Evolutionary conservation across 1,140 invertebrate genomes (phyloP).

Genomic region (Drosophila willistoni): DNA sequence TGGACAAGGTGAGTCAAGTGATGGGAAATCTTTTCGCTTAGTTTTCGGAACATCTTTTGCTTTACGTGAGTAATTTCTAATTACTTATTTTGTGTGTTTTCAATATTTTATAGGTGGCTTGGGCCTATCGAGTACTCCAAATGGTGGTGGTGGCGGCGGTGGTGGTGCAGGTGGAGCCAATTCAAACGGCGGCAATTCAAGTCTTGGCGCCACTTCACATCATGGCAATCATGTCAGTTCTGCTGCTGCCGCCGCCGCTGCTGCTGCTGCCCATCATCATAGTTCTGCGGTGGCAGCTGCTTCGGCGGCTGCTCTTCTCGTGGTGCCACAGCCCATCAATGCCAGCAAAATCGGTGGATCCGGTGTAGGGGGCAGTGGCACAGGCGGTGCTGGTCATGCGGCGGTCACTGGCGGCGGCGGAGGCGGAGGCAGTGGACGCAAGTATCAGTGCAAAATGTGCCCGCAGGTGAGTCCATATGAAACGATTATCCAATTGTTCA

Average conservation of each 20-base stretch:
- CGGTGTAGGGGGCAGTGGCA: conserved; percentile 80
- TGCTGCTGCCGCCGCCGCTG: conserved; percentile 48
- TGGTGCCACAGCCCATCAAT: conserved; percentile 96
- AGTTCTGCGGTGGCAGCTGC: conserved; percentile 82
- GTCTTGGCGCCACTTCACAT: conserved; percentile 71
- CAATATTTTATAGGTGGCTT: conserved; percentile 53
- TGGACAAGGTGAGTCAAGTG: conserved; percentile 64
- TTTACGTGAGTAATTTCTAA: too few relatives aligned
- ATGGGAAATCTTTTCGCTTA: not conserved
- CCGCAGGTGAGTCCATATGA: conserved; percentile 90
- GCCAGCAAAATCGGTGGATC: conserved; percentile 86
- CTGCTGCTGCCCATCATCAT: conserved; percentile 70
- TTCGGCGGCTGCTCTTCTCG: conserved; percentile 86
- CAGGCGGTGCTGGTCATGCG: conserved; percentile 84
- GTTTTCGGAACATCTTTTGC: not conserved
- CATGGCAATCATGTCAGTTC: conserved; percentile 64
- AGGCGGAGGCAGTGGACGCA: conserved; percentile 85
- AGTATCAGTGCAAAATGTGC: conserved; percentile 99
- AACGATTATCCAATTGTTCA: conserved; percentile 33
- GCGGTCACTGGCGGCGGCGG: conserved; percentile 51
- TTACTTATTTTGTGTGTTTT: not conserved
- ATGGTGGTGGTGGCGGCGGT: conserved; percentile 33
- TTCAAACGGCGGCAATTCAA: conserved; percentile 84
- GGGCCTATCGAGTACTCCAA: conserved; percentile 48
- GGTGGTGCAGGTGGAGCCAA: conserved; percentile 54